Percentiles rank a stretch among this genome's conserved stretches.
phyloP scores from a whole-genome alignment of 1,140 invertebrate genomes.

The Drosophila orosa region DNA sequence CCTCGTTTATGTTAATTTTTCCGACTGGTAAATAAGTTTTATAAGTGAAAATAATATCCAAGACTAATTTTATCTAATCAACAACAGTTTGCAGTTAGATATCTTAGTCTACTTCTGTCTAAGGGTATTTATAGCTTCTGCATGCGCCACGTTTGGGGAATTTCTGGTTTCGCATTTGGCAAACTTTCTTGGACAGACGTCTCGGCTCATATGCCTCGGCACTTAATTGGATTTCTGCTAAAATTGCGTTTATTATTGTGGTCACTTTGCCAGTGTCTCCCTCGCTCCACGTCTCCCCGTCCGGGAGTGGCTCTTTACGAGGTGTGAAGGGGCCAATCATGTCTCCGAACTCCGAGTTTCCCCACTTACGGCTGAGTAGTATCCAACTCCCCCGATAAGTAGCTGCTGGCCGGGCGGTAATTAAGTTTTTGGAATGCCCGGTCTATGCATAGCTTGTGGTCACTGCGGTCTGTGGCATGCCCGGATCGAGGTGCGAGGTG shows the following conservation, averaged over 20 bases:
- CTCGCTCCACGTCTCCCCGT: background rate
- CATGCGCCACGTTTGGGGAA: background rate
- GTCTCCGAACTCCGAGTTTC: slow-evolving; percentile 7
- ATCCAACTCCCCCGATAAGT: slow-evolving; percentile 37
- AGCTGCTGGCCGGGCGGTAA: slow-evolving; percentile 69
- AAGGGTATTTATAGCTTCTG: background rate
- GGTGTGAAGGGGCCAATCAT: slow-evolving; percentile 75
- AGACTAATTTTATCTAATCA: no score
- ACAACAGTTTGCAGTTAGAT: no score
- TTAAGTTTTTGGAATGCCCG: slow-evolving; percentile 69
- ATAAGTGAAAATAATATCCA: no score
- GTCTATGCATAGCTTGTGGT: slow-evolving; percentile 55
- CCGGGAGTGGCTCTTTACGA: slow-evolving; percentile 63
- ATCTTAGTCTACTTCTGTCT: background rate
- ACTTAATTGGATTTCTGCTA: slow-evolving; percentile 81
- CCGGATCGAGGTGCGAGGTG: slow-evolving; percentile 16
- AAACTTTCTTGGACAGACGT: slow-evolving; percentile 48
- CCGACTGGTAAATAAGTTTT: no score
- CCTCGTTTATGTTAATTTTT: no score
- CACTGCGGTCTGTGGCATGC: slow-evolving; percentile 47
- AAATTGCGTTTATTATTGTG: slow-evolving; percentile 81
- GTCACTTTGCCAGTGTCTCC: slow-evolving; percentile 39
- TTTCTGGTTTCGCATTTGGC: slow-evolving; percentile 26
- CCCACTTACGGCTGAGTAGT: slow-evolving; percentile 9
- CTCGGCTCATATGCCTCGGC: slow-evolving; percentile 59